These are phyloP conservation scores for Morone chrysops DNA, from an alignment of 2,113 vertebrate species.

Conservation along the genomic window DNA sequence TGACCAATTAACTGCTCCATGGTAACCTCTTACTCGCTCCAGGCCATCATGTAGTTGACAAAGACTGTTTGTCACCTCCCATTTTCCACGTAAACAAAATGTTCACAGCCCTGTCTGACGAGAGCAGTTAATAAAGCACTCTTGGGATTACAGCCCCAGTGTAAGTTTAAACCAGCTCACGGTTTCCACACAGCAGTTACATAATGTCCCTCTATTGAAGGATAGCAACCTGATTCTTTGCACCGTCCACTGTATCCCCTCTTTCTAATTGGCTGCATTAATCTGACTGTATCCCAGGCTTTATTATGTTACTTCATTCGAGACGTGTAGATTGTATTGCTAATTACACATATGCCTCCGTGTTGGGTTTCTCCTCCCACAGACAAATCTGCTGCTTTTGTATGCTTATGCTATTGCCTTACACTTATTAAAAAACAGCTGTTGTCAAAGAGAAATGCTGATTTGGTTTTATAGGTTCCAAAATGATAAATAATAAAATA, in stretches of 20 bases:
- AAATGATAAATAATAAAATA: background rate
- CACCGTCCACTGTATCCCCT: slow-evolving; percentile 39
- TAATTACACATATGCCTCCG: slow-evolving; percentile 60
- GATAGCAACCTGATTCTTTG: slow-evolving; percentile 70
- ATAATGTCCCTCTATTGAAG: slow-evolving; percentile 62
- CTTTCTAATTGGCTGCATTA: slow-evolving; percentile 62
- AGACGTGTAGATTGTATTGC: slow-evolving; percentile 66
- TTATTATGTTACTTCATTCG: slow-evolving; percentile 64
- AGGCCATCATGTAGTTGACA: slow-evolving; percentile 8
- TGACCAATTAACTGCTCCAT: background rate
- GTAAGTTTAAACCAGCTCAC: slow-evolving; percentile 72
- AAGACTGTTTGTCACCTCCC: slow-evolving; percentile 32
- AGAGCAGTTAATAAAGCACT: slow-evolving; percentile 54
- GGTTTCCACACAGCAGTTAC: slow-evolving; percentile 65
- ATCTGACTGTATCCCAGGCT: slow-evolving; percentile 48
- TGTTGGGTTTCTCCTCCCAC: slow-evolving; percentile 49
- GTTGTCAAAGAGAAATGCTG: slow-evolving; percentile 15
- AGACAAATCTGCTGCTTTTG: slow-evolving; percentile 29
- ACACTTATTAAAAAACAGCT: slow-evolving; percentile 10
- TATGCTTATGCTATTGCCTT: slow-evolving; percentile 4
- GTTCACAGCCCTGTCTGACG: slow-evolving; percentile 31
- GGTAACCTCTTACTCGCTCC: slow-evolving; percentile 5
- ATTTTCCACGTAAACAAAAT: slow-evolving; percentile 45
- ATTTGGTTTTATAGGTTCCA: background rate
- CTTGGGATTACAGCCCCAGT: slow-evolving; percentile 57